Percentiles rank a stretch among this genome's conserved stretches.
These are phyloP conservation scores for Patiria miniata DNA, from an alignment of 35 echinoderm and acorn worm genomes.

Conservation along the genomic window DNA sequence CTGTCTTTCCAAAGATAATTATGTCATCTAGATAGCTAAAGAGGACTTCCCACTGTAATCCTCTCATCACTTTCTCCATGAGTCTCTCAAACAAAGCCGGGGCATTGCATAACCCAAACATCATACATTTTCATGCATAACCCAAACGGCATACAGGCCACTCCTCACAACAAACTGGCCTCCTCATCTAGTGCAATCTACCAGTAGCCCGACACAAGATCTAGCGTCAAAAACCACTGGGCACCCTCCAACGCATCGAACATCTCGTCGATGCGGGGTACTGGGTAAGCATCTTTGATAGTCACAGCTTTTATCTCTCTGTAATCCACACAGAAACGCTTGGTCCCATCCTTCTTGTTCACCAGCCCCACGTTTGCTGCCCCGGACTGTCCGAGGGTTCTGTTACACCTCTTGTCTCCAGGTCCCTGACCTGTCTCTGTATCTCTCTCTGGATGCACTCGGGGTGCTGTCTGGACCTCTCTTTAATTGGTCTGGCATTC, in stretches of 20 bases:
- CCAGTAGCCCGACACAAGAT: too few relatives aligned
- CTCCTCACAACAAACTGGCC: too few relatives aligned
- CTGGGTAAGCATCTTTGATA: too few relatives aligned
- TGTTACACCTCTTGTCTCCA: conserved; percentile 19
- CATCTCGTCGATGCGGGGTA: too few relatives aligned
- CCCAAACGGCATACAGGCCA: too few relatives aligned
- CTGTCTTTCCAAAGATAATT: conserved; percentile 40
- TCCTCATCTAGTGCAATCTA: too few relatives aligned
- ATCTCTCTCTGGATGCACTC: conserved; percentile 1
- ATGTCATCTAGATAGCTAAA: conserved; percentile 68
- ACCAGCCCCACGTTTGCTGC: conserved; percentile 33
- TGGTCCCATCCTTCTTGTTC: conserved; percentile 68
- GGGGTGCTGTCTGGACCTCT: conserved; percentile 3
- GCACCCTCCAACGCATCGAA: conserved; percentile 37
- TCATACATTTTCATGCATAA: conserved; percentile 47
- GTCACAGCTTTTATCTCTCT: conserved; percentile 37
- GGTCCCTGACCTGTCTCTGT: conserved; percentile 22
- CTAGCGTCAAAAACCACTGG: too few relatives aligned
- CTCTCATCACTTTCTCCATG: conserved; percentile 50
- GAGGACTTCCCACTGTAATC: conserved; percentile 63
- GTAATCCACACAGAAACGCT: too few relatives aligned
- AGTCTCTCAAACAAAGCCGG: conserved; percentile 43
- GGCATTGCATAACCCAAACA: conserved; percentile 59
- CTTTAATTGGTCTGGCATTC: conserved; percentile 25
- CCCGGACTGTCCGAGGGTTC: conserved; percentile 67